Base-by-base conservation (phyloP, 1,140 invertebrate genomes). In the Sycophila sp. region DNA sequence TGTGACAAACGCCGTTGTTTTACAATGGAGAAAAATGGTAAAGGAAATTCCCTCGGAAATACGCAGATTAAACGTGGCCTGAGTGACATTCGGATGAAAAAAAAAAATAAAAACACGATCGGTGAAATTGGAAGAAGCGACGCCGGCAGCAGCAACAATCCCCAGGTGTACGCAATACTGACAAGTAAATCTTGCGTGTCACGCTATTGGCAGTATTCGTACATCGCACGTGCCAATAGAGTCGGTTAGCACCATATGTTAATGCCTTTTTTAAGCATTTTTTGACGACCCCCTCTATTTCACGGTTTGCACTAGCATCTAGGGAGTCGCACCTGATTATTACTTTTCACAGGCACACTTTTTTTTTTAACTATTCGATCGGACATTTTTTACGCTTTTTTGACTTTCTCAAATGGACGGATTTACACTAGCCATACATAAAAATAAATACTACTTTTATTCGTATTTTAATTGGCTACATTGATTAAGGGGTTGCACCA, bases 221-320 rank as follows among this genome's bases (percentile, higher is more conserved):
- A 80, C 73, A 76, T 69, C 55, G 70, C 65, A 79, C 80, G 77
- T 76, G 76, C 77, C 74, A 81, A 78, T 80, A 82, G 81, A 83
- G 79, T 79, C 81, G 79, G 78, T 77, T 78, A 79, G 76, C 79
- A 81, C 79, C 78, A 81, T 77, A 79, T 81, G 76, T 75, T 75
- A 67, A 65, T 42, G 63, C 65, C 45, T 58, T 59, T 10, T 6
- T 2, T 40, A 40, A 13, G 11, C 38, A 40, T n/a, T 40, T 3
- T 40, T 40, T 40, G 11, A 2, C 11, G 38, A 40, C 38, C 11
- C 38, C 11, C 11, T 3, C 11, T 40, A 10, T 13, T 2, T 40
- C 38, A n/a, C 38, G n/a, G n/a, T n/a, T n/a, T n/a, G n/a, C n/a
- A n/a, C n/a, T n/a, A n/a, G n/a, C n/a, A n/a, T n/a, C n/a, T n/a